Conservation (phyloP, 2,797 vertebrate species). For the Leucoraja ocellata region DNA sequence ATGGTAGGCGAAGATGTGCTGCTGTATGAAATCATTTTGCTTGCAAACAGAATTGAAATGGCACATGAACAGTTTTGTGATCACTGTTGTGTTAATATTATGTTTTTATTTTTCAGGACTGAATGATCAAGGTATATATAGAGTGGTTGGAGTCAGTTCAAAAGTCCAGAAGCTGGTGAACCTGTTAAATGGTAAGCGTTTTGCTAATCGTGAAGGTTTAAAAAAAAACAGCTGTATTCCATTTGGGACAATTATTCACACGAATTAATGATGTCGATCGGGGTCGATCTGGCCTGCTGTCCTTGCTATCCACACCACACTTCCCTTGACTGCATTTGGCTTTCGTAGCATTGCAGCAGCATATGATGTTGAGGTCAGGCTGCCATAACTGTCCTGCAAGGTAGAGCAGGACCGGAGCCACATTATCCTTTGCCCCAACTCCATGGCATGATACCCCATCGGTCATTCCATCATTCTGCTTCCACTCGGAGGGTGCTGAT, state of each 20-base stretch:
- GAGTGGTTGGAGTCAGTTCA: constrained; percentile 95
- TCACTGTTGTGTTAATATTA: constrained; percentile 45
- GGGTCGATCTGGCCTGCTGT: no score
- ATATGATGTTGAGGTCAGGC: no score
- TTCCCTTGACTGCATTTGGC: no score
- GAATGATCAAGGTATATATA: constrained; percentile 93
- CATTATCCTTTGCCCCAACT: no score
- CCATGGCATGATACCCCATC: no score
- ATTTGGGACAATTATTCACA: neutral
- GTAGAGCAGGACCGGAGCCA: no score
- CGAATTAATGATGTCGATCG: no score
- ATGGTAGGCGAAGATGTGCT: constrained; percentile 38
- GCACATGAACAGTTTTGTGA: constrained; percentile 40
- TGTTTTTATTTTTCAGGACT: constrained; percentile 67
- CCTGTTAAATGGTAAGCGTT: constrained; percentile 88
- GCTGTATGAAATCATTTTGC: neutral
- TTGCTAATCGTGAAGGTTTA: neutral
- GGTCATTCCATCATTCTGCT: no score
- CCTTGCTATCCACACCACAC: no score
- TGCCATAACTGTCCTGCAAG: no score
- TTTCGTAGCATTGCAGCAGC: no score
- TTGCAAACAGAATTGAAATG: constrained; percentile 58
- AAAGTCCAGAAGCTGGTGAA: constrained; percentile 93
- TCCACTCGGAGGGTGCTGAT: no score
- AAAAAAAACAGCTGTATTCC: neutral